Evolutionary conservation across 2,113 vertebrate genomes (phyloP).

Genomic region (Malurus elegans): DNA sequence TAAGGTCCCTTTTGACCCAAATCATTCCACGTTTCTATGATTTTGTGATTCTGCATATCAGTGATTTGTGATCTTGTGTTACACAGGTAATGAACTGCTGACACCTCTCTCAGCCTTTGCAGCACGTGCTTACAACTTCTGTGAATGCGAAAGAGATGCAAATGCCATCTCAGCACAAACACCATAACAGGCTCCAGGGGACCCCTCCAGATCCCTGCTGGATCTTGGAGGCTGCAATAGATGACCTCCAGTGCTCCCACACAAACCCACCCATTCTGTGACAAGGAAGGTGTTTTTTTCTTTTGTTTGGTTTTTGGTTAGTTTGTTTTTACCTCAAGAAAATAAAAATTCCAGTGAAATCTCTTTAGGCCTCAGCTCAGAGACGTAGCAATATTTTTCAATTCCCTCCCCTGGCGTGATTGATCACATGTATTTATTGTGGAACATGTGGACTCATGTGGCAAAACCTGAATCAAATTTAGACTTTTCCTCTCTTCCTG

Average conservation of each 20-base stretch:
- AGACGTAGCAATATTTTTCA: not conserved
- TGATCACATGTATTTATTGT: not conserved
- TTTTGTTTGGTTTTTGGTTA: not conserved
- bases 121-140: not conserved
- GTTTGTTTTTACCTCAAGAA: not conserved
- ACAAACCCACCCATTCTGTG: not conserved
- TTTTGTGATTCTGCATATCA: not conserved
- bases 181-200: not conserved
- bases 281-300: not conserved
- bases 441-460: not conserved
- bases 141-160: not conserved
- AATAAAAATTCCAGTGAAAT: not conserved
- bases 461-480: not conserved
- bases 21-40: not conserved
- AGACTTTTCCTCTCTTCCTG: not conserved
- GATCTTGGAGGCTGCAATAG: not conserved
- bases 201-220: not conserved
- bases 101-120: not conserved
- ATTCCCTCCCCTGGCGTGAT: not conserved
- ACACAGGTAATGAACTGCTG: not conserved
- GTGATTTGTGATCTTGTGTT: accelerated
- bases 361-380: not conserved
- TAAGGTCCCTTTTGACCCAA: not conserved
- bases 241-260: not conserved
- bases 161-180: no score